A percentile compares a stretch with the other conserved stretches of the same genome.
Conservation (phyloP, 2,113 vertebrate genomes). For the Urocolius indicus region DNA sequence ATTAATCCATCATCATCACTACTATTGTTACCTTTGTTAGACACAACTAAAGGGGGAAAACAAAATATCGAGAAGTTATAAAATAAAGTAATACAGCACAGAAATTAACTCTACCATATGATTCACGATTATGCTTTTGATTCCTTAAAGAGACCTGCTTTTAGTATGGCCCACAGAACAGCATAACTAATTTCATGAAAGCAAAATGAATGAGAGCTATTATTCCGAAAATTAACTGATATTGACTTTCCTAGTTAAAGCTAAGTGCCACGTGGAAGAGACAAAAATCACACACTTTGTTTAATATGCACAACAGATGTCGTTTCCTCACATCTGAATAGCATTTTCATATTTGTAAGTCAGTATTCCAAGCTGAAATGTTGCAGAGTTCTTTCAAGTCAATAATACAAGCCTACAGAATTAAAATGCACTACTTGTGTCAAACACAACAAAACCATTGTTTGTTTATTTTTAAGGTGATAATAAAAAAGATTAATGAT, state of each 20-base stretch:
- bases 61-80: background rate
- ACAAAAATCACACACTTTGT: slow-evolving; percentile 67
- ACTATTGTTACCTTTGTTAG: background rate
- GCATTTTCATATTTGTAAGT: slow-evolving; percentile 62
- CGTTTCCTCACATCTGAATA: slow-evolving; percentile 63
- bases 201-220: slow-evolving; percentile 50
- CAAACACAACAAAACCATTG: slow-evolving; percentile 81
- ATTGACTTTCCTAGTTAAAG: slow-evolving; percentile 57
- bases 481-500: slow-evolving; percentile 85
- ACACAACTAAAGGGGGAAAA: background rate
- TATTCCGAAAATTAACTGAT: slow-evolving; percentile 73
- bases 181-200: background rate
- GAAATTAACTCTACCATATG: background rate
- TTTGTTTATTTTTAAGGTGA: slow-evolving; percentile 84
- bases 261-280: slow-evolving; percentile 53
- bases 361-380: slow-evolving; percentile 70
- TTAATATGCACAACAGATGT: slow-evolving; percentile 76
- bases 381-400: slow-evolving; percentile 59
- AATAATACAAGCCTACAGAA: slow-evolving; percentile 72
- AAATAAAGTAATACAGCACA: background rate
- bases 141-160: background rate
- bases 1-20: background rate
- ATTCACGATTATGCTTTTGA: background rate
- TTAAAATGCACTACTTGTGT: slow-evolving; percentile 82
- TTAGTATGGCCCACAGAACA: background rate